Conservation (phyloP, 2,888 invertebrate genomes). For the Scaptomyza flava region DNA sequence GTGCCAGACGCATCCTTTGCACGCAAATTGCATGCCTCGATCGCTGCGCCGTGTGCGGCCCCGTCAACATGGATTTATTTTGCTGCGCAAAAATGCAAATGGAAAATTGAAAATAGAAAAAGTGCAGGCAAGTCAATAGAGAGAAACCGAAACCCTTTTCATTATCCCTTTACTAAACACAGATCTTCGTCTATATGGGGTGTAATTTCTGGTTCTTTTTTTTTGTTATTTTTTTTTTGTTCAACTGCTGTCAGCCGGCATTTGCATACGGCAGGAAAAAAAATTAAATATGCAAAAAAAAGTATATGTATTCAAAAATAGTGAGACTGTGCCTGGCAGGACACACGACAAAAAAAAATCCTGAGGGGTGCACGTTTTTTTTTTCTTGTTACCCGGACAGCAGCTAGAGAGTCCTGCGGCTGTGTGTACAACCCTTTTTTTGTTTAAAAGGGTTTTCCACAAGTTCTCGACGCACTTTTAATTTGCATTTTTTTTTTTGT, state of each 20-base stretch:
- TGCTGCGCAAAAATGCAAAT: slow-evolving; percentile 54
- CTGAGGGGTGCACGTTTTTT: slow-evolving; percentile 44
- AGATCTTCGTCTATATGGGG: slow-evolving; percentile 42
- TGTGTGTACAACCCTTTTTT: slow-evolving; percentile 81
- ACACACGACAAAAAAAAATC: slow-evolving; percentile 55
- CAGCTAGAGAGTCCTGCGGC: slow-evolving; percentile 67
- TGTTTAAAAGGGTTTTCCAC: slow-evolving; percentile 72
- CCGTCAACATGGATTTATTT: slow-evolving; percentile 58
- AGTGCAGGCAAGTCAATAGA: slow-evolving; percentile 56
- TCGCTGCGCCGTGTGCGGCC: slow-evolving; percentile 63
- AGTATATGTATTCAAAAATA: slow-evolving; percentile 67
- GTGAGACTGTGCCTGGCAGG: slow-evolving; percentile 76
- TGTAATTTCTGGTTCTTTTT: slow-evolving; percentile 51
- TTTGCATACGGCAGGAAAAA: slow-evolving; percentile 69
- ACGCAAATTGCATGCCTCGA: slow-evolving; percentile 57
- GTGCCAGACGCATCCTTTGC: slow-evolving; percentile 67
- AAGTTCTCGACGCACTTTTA: slow-evolving; percentile 73
- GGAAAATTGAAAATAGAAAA: slow-evolving; percentile 29
- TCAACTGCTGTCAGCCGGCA: slow-evolving; percentile 46
- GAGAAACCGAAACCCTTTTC: slow-evolving; percentile 56
- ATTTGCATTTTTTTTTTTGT: slow-evolving; percentile 80
- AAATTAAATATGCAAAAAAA: slow-evolving; percentile 63
- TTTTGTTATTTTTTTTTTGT: neutral
- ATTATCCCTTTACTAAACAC: slow-evolving; percentile 44
- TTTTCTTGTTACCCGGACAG: slow-evolving; percentile 65